Evolutionary conservation across 2,113 vertebrate genomes (phyloP), one percentile per base, ranked within the genome.

Genomic region (Syngnathus typhle): DNA sequence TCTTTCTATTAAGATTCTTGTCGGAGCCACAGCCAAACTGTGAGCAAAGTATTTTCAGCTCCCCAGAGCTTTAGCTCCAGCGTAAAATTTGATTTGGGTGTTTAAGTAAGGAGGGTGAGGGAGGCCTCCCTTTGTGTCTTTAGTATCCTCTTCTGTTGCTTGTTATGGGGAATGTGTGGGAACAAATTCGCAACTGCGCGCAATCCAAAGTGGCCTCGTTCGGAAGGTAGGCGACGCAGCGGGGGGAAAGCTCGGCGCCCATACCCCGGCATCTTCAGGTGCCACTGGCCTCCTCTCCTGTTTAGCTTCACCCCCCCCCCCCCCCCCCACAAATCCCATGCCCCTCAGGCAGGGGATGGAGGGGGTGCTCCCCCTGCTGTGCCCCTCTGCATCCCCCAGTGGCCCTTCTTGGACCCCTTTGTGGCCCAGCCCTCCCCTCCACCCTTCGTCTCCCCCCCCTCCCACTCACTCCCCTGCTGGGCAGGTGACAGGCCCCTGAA

Each of bases 401-500:
- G 89, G 89, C 88, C 91, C 92, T 88, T 91, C 89, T 87, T 84
- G 85, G 89, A 85, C 86, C 83, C 89, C 91, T 94, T 96, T 95
- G 94, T 98, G 91, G 93, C 90, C 92, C 90, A 89, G 86, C 89
- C 87, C 89, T 90, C 92, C 84, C 90, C 91, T 92, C 93, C 90
- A 92, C 93, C 80, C 82, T 78, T 87, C 82, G 82, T 76, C 74
- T 15, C 44, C 15, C 44, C 44, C 44, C 15, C 44, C 44, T 69
- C 87, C 89, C 81, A 86, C 76, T 90, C 91, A 87, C 84, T 90
- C 88, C 89, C 94, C 95, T 93, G 94, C 95, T 92, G 94, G 95
- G 96, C 96, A 99, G 96, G 96, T 98, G 96, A 98, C 96, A 96
- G 92, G 91, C 89, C 91, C 91, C 92, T 93, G 93, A 98, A 96